Percentiles rank a stretch among this genome's conserved stretches.
Evolutionary conservation across 1,140 invertebrate species (phyloP).

Genomic region (Leptinotarsa lineolata): DNA sequence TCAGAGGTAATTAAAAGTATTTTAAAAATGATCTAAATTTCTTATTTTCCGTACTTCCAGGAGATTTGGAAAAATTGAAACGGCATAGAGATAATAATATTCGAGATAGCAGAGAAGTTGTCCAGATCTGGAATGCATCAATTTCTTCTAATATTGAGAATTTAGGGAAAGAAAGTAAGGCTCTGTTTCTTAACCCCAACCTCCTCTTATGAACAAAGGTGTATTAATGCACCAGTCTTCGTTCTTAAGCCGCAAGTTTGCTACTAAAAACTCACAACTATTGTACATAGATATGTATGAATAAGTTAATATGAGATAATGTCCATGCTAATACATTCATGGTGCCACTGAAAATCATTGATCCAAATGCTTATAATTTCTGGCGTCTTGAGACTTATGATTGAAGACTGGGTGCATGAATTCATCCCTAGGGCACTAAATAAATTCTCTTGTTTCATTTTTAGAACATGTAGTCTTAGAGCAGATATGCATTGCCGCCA

Average conservation of each 20-base stretch:
- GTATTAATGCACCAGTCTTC: too few relatives aligned
- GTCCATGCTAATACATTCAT: too few relatives aligned
- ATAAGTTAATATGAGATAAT: too few relatives aligned
- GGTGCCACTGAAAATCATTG: too few relatives aligned
- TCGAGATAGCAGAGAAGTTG: conserved; percentile 83
- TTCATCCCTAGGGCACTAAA: neutral
- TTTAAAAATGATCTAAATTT: too few relatives aligned
- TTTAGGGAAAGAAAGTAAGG: conserved; percentile 88
- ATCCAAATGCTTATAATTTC: too few relatives aligned
- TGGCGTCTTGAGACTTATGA: too few relatives aligned
- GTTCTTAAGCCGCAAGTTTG: too few relatives aligned
- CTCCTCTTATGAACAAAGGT: neutral
- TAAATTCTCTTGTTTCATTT: conserved; percentile 52
- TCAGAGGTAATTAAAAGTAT: neutral
- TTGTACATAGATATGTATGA: too few relatives aligned
- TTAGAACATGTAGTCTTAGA: conserved; percentile 86
- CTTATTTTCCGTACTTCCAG: conserved; percentile 59
- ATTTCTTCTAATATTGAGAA: conserved; percentile 75
- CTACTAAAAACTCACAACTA: too few relatives aligned
- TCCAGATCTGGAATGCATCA: conserved; percentile 83
- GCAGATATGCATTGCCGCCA: conserved; percentile 90
- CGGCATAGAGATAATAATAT: conserved; percentile 92
- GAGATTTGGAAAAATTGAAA: conserved; percentile 79
- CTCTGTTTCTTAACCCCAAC: conserved; percentile 6
- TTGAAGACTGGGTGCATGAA: neutral